Conservation (phyloP, 2,113 vertebrate species). For the Monarcha castaneiventris region DNA sequence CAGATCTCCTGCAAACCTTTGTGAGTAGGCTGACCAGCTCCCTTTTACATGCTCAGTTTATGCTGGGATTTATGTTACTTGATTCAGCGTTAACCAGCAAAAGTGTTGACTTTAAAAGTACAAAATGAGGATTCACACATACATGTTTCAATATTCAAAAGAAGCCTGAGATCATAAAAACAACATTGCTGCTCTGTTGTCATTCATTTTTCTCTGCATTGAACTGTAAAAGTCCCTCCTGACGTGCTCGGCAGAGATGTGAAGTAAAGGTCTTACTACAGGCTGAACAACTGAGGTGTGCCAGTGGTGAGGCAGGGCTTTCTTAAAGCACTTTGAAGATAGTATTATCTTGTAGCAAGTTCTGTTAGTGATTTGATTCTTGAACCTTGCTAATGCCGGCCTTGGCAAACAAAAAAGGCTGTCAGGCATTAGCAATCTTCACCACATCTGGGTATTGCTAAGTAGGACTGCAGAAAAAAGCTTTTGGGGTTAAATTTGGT, state of each 20-base stretch:
- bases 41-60: background rate
- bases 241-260: background rate
- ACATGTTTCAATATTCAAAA: background rate
- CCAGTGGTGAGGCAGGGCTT: background rate
- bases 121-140: background rate
- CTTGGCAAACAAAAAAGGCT: background rate
- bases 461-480: background rate
- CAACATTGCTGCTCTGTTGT: too few species aligned
- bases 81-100: background rate
- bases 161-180: background rate
- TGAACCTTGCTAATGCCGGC: background rate
- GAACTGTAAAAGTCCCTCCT: background rate
- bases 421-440: background rate
- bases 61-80: background rate
- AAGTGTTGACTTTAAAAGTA: background rate
- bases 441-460: background rate
- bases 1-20: background rate
- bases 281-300: background rate
- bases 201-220: background rate
- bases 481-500: background rate
- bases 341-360: background rate
- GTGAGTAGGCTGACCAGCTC: background rate
- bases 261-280: background rate
- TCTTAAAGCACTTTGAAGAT: background rate
- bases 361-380: background rate